Evolutionary conservation across 2,113 vertebrate species (phyloP).

Genomic region (Xenus cinereus): DNA sequence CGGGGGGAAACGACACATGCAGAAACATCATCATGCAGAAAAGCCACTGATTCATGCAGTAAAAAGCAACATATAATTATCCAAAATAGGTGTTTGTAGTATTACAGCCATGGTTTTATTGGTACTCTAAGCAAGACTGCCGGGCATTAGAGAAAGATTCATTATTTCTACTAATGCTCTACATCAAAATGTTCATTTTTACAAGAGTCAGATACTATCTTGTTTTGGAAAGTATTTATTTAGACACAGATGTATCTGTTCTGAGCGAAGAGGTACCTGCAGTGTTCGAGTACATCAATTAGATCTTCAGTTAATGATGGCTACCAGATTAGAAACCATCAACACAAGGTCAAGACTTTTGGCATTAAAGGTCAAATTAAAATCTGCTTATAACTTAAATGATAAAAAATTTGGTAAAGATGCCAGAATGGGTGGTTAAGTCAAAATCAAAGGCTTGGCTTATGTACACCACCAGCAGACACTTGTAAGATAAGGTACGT

Average conservation of each 20-base stretch:
- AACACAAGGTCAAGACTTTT: background rate
- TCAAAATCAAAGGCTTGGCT: background rate
- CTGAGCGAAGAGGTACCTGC: background rate
- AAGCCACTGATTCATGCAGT: background rate
- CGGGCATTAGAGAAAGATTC: background rate
- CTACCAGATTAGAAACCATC: background rate
- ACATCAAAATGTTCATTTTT: background rate
- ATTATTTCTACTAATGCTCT: background rate
- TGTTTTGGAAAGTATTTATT: background rate
- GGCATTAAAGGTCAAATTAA: background rate
- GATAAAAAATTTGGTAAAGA: background rate
- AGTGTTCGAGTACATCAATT: background rate
- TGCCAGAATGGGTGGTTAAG: background rate
- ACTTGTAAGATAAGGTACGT: background rate
- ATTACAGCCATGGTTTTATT: background rate
- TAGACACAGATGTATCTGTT: background rate
- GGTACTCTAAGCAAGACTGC: background rate
- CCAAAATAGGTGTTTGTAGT: background rate
- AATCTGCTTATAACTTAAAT: background rate
- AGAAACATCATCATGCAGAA: constrained; percentile 2
- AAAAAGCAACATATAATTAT: background rate
- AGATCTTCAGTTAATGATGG: background rate
- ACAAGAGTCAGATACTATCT: background rate
- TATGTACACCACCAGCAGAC: background rate
- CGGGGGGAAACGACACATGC: background rate